Base-by-base conservation (phyloP, 2,113 vertebrate genomes). In the Saimiri boliviensis region DNA sequence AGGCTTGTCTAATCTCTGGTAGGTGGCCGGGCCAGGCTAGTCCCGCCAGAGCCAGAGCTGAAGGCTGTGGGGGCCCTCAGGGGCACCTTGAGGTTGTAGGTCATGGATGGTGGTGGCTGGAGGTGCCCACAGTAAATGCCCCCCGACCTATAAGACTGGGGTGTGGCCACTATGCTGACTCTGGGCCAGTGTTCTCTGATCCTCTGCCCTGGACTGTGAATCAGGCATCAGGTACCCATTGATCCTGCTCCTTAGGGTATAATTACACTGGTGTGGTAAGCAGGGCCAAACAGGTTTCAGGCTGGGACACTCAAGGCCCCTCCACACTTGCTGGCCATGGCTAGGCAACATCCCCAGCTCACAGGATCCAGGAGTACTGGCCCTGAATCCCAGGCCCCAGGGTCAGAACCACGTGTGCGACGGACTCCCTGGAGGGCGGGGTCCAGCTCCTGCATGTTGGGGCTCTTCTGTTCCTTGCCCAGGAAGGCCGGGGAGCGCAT, bases 1-100 rank as follows among this genome's bases (percentile, higher is more conserved):
- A 89, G 88, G 56, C 85, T 92, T 54, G 88, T 91, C 93, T 97
- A 98, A 98, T 97, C 97, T 98, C 96, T 94, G 93, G 86, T 87
- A 70, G 8, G 87, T 85, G 86, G 74, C 92, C 0, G 21, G 82
- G 84, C 97, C 93, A 97, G 95, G 92, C 93, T 85, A 54, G 76
- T 95, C 84, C 71, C 47, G 45, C 84, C 92, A 87, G 89, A 95
- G 84, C 95, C 96, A 93, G 96, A 95, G 80, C 81, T 42, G 23
- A 86, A 93, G 94, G 76, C 88, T 6, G 17, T 23, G n/a, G 93
- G 52, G 95, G 42, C 47, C 68, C 74, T 52, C 40, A 73, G 93
- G 95, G 93, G 73, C 91, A 96, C 89, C 86, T 83, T 88, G 93
- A 96, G 23, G 20, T 70, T 76, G 52, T n/a, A 83, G 58, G 52